A percentile compares a stretch with the other conserved stretches of the same genome.
These are phyloP conservation scores for Cordilura impudica DNA, from an alignment of 2,888 invertebrate genomes.

Conservation along the genomic window DNA sequence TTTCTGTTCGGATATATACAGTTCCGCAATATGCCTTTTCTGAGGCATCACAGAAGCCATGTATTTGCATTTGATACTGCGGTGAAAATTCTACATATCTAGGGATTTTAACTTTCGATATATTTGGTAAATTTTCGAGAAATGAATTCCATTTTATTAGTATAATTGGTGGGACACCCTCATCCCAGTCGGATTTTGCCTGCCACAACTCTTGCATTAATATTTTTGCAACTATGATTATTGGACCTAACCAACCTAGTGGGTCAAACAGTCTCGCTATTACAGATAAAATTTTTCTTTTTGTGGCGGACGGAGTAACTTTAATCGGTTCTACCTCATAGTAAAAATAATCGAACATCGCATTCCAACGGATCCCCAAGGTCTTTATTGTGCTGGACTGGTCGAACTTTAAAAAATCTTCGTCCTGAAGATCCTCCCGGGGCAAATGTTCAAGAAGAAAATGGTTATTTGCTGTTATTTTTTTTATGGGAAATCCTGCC, in stretches of 20 bases:
- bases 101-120: not conserved
- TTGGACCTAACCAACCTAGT: slow-evolving; percentile 34
- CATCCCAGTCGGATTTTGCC: too few species aligned
- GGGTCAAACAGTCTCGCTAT: slow-evolving; percentile 26
- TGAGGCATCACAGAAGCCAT: slow-evolving; percentile 23
- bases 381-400: slow-evolving; percentile 34
- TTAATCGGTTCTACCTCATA: slow-evolving; percentile 2
- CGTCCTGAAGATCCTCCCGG: too few species aligned
- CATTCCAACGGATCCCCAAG: slow-evolving; percentile 40
- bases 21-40: too few species aligned
- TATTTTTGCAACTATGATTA: slow-evolving; percentile 21
- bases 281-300: slow-evolving; percentile 18
- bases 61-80: not conserved
- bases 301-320: too few species aligned
- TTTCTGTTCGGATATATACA: slow-evolving; percentile 1
- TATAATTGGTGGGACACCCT: not conserved
- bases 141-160: not conserved
- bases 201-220: slow-evolving; percentile 30
- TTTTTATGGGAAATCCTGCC: too few species aligned
- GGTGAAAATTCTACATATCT: too few species aligned
- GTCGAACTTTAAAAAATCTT: slow-evolving; percentile 28
- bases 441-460: too few species aligned
- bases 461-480: too few species aligned
- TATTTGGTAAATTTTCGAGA: not conserved
- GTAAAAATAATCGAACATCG: slow-evolving; percentile 14